phyloP scores from a whole-genome alignment of 2,797 vertebrate genomes.

The Linurgus olivaceus region DNA sequence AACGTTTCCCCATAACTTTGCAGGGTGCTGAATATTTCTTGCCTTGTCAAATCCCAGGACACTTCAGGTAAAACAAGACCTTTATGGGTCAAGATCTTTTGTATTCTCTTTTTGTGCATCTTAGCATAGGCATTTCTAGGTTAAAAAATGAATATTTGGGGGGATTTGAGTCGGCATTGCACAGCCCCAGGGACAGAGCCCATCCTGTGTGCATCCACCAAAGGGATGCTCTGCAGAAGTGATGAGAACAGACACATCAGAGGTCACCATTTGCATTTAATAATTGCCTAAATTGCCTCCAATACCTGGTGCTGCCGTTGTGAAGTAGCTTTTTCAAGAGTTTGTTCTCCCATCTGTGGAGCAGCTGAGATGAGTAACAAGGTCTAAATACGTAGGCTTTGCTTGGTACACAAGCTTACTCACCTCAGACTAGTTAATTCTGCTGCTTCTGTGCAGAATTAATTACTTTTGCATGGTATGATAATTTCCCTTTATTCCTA shows the following conservation, averaged over 20 bases:
- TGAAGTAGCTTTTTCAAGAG: neutral
- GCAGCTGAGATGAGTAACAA: slow-evolving; percentile 2
- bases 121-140: neutral
- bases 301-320: neutral
- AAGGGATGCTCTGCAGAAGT: neutral
- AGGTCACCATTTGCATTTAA: neutral
- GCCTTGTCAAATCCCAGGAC: neutral
- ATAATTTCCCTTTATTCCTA: neutral
- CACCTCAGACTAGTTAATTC: neutral
- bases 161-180: neutral
- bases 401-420: neutral
- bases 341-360: neutral
- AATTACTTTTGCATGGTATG: neutral
- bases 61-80: neutral
- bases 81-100: neutral
- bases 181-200: neutral
- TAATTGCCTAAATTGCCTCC: neutral
- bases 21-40: neutral
- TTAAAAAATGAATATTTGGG: neutral
- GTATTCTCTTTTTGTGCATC: neutral
- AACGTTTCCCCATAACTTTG: neutral
- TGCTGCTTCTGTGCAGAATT: neutral
- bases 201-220: neutral
- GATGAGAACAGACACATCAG: neutral
- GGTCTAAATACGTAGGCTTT: neutral